These are phyloP conservation scores for Sparidentex hasta DNA, from an alignment of 2,797 vertebrate species.

Conservation along the genomic window DNA sequence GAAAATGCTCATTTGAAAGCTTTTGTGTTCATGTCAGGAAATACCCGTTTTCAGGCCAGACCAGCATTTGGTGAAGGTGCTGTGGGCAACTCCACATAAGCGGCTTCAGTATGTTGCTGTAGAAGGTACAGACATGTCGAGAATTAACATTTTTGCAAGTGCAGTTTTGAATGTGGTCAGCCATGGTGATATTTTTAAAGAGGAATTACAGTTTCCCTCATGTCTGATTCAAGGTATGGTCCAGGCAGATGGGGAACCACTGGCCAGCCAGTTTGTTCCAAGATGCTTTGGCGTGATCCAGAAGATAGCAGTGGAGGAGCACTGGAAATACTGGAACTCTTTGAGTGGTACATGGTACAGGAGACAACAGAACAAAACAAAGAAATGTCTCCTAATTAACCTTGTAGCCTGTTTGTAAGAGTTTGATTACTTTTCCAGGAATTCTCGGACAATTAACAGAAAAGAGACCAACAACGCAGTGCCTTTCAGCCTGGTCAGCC, in stretches of 20 bases:
- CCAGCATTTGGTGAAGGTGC: conserved; percentile 73
- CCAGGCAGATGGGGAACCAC: conserved; percentile 79
- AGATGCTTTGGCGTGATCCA: conserved; percentile 83
- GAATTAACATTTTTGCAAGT: background rate
- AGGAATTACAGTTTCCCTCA: background rate
- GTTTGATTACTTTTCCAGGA: conserved; percentile 66
- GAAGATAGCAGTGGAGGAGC: conserved; percentile 75
- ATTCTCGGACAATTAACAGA: conserved; percentile 60
- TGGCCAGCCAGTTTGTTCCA: conserved; percentile 82
- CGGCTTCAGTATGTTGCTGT: conserved; percentile 84
- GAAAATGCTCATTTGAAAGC: background rate
- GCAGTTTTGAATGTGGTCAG: background rate
- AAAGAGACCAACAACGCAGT: conserved; percentile 79
- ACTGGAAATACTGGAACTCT: conserved; percentile 81
- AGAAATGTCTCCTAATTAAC: background rate
- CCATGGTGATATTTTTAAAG: accelerated
- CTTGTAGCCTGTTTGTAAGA: background rate
- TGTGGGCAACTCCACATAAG: conserved; percentile 72
- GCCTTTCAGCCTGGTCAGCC: conserved; percentile 82
- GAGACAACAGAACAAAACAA: background rate
- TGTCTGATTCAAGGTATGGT: conserved; percentile 75
- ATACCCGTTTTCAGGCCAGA: conserved; percentile 83
- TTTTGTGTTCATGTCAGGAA: conserved; percentile 64
- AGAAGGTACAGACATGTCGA: conserved; percentile 77
- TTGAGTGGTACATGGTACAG: conserved; percentile 74